A percentile compares a stretch with the other conserved stretches of the same genome.
phyloP scores from a whole-genome alignment of 1,140 invertebrate genomes.

The Ganaspis sp. region DNA sequence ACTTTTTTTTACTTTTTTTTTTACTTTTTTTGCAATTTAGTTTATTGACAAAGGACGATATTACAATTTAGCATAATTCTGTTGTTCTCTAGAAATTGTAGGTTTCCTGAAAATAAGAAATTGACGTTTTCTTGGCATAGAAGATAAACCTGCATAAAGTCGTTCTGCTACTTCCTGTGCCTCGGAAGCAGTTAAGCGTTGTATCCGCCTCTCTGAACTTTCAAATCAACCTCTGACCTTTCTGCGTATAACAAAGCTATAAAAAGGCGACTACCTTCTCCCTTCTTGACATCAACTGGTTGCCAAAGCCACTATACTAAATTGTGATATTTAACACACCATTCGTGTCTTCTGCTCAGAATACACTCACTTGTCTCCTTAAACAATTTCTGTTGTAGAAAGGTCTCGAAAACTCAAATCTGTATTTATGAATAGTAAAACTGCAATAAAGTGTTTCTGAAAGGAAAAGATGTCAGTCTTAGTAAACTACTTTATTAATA shows the following conservation, averaged over 20 bases:
- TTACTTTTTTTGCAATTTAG: no score
- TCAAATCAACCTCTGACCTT: slow-evolving; percentile 25
- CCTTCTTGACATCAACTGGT: not conserved
- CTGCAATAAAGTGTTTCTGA: no score
- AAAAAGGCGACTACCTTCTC: not conserved
- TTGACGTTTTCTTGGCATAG: slow-evolving; percentile 51
- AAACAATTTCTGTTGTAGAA: no score
- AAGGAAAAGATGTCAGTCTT: no score
- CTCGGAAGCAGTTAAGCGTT: slow-evolving; percentile 29
- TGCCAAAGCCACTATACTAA: not conserved
- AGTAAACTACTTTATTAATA: no score
- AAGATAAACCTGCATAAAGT: slow-evolving; percentile 52
- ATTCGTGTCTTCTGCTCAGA: not conserved
- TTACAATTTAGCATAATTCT: not conserved
- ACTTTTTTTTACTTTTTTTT: no score
- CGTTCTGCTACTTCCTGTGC: slow-evolving; percentile 24
- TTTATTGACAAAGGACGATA: not conserved
- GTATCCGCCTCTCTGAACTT: slow-evolving; percentile 19
- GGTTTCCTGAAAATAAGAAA: slow-evolving; percentile 48
- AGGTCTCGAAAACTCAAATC: not conserved
- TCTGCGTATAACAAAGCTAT: not conserved
- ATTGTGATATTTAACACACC: not conserved
- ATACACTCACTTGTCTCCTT: no score
- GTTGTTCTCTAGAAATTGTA: slow-evolving; percentile 40
- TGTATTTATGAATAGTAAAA: no score